A percentile compares a stretch with the other conserved stretches of the same genome.
phyloP scores from a whole-genome alignment of 2,113 vertebrate genomes.

The Lagopus leucura region DNA sequence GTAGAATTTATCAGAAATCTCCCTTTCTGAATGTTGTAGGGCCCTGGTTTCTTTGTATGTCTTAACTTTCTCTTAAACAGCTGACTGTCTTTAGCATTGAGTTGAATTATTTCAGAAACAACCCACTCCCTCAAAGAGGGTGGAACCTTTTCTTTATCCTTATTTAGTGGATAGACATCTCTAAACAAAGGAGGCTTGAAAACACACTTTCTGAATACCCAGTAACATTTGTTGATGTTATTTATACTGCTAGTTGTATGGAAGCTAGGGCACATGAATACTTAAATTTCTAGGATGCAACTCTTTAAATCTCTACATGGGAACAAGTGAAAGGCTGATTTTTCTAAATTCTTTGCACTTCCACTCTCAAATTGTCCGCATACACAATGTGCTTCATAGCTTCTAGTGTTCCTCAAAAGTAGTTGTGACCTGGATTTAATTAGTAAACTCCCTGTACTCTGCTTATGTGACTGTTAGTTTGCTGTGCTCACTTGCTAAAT shows the following conservation, averaged over 20 bases:
- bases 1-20: neutral
- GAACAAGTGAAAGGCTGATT: neutral
- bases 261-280: neutral
- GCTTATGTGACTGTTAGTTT: neutral
- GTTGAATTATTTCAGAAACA: neutral
- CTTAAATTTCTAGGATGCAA: neutral
- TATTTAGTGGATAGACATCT: neutral
- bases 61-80: neutral
- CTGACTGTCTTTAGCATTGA: neutral
- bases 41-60: neutral
- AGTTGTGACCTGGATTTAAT: neutral
- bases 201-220: neutral
- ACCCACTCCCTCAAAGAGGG: neutral
- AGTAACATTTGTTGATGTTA: neutral
- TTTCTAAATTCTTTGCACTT: neutral
- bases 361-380: neutral
- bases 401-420: neutral
- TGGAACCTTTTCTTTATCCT: neutral
- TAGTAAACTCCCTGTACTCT: neutral
- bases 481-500: neutral
- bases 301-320: neutral
- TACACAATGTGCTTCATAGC: neutral
- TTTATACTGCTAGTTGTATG: neutral
- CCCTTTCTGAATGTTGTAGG: neutral
- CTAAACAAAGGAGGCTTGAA: neutral